phyloP scores from a whole-genome alignment of 2,888 invertebrate species.

The Cotesia congregata region DNA sequence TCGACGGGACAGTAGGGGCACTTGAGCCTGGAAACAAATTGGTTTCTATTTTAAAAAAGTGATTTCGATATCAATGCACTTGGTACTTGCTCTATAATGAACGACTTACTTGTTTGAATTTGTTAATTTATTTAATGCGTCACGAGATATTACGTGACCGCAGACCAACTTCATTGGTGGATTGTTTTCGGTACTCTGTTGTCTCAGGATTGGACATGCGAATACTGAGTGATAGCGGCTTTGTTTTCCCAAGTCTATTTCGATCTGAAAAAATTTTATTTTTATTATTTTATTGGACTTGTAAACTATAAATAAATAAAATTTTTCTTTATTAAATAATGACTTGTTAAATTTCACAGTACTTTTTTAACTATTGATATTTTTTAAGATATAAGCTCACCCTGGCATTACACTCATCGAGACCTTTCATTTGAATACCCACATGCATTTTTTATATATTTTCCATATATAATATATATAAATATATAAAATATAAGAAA shows the following conservation, averaged over 20 bases:
- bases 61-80: slow-evolving; percentile 59
- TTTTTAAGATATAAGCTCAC: no score
- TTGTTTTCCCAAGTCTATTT: slow-evolving; percentile 92
- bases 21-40: slow-evolving; percentile 84
- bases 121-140: slow-evolving; percentile 95
- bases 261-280: slow-evolving; percentile 77
- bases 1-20: slow-evolving; percentile 99
- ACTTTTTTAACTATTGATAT: no score
- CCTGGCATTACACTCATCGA: no score
- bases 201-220: slow-evolving; percentile 97
- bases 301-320: no score
- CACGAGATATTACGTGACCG: slow-evolving; percentile 97
- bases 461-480: no score
- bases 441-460: no score
- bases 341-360: no score
- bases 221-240: slow-evolving; percentile 97
- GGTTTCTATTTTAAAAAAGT: slow-evolving; percentile 58
- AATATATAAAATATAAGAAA: no score
- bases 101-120: slow-evolving; percentile 88
- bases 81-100: slow-evolving; percentile 49
- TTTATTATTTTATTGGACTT: no score
- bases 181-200: slow-evolving; percentile 95
- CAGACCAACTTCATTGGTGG: slow-evolving; percentile 97
- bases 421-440: no score
- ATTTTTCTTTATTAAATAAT: no score